phyloP scores from a whole-genome alignment of 2,113 vertebrate genomes.

The Etia nguti region DNA sequence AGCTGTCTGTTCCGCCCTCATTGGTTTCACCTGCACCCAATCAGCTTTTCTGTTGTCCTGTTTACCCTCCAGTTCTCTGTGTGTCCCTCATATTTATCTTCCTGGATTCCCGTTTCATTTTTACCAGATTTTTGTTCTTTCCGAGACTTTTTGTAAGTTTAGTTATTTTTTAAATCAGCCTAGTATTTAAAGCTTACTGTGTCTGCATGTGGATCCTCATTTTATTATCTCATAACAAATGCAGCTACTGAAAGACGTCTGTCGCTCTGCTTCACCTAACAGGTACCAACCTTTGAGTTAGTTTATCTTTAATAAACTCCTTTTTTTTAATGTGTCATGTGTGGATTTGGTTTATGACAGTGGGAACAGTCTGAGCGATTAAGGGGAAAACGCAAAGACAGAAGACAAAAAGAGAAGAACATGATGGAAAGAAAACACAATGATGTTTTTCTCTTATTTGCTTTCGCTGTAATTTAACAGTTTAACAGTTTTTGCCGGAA shows the following conservation, averaged over 20 bases:
- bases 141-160: neutral
- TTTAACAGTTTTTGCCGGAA: neutral
- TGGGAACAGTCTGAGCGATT: neutral
- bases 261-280: neutral
- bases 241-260: neutral
- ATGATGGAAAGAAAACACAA: neutral
- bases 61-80: neutral
- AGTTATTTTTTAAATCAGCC: neutral
- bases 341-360: neutral
- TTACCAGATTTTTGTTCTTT: neutral
- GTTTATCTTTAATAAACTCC: neutral
- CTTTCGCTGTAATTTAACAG: neutral
- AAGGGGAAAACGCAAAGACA: neutral
- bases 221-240: neutral
- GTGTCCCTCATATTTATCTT: neutral
- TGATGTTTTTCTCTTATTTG: neutral
- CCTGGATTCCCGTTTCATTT: neutral
- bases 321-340: neutral
- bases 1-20: neutral
- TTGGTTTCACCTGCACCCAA: neutral
- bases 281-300: neutral
- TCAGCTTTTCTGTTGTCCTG: neutral
- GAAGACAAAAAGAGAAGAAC: neutral
- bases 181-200: neutral
- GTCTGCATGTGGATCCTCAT: neutral